Evolutionary conservation across 2,113 vertebrate genomes (phyloP), one percentile per base, ranked within the genome.

Genomic region (Bujurquina vittata): DNA sequence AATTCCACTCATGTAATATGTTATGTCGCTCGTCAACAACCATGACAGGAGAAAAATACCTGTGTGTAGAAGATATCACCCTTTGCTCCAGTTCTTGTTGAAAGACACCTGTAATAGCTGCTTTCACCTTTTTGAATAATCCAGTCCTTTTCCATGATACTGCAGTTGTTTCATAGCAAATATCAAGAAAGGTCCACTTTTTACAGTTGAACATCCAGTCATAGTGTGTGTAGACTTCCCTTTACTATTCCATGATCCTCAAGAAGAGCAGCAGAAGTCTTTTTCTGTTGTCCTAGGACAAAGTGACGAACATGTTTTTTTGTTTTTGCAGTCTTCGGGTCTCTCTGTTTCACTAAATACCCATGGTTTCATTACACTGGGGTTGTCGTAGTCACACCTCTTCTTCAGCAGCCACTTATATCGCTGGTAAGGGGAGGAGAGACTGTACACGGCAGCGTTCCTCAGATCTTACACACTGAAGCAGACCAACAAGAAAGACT

Each of bases 401-500:
- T 88, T 73, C 65, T 59, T 56, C 58, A 79, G 40, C 61, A 72
- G 82, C 37, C 75, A 14, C 84, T 86, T 63, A 81, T 61, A 58
- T 84, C 85, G 77, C 20, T 10, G 3, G 8, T 62, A 61, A 77
- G 52, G 77, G 78, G 84, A 77, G 88, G 80, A 81, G 69, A 79
- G 65, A 80, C 33, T 4, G 15, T 49, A 79, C 14, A 57, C 2
- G 35, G 69, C 87, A 80, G 87, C 83, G 91, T 93, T 93, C 90
- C 85, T 81, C 77, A 62, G 37, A 87, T 80, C 77, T 83, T 67
- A 85, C 69, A 73, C 72, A 83, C 77, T 83, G 37, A 93, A 90
- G 94, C 84, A 87, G 91, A 92, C 84, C 60, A 88, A 95, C 95
- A 23, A 91, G 95, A 95, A 95, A 95, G 85, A 95, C 95, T 88